phyloP scores from a whole-genome alignment of 2,888 invertebrate species.

The Apeira syringaria region DNA sequence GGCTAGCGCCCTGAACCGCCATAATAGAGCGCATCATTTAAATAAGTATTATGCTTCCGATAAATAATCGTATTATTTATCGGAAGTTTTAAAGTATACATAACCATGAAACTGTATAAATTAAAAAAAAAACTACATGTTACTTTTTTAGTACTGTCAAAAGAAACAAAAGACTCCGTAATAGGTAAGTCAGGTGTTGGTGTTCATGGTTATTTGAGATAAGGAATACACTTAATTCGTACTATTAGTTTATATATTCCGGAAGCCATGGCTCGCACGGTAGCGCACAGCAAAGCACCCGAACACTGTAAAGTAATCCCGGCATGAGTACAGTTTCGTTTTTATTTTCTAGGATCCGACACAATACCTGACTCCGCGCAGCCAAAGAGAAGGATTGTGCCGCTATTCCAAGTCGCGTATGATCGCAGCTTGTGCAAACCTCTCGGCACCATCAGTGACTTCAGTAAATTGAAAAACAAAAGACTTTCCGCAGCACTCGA shows the following conservation, averaged over 20 bases:
- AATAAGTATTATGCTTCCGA: too few relatives aligned
- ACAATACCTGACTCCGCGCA: slow-evolving; percentile 43
- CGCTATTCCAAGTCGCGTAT: slow-evolving; percentile 75
- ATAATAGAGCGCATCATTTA: slow-evolving; percentile 66
- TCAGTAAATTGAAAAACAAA: slow-evolving; percentile 50
- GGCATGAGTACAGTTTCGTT: slow-evolving; percentile 36
- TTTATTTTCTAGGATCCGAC: slow-evolving; percentile 74
- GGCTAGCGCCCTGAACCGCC: slow-evolving; percentile 69
- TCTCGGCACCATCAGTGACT: slow-evolving; percentile 66
- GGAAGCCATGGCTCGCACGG: slow-evolving; percentile 7
- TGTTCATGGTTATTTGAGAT: slow-evolving; percentile 11
- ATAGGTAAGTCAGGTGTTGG: slow-evolving; percentile 15
- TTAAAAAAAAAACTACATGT: too few relatives aligned
- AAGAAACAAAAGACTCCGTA: too few relatives aligned
- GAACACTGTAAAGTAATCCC: slow-evolving; percentile 7
- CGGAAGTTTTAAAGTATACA: too few relatives aligned
- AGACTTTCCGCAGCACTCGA: slow-evolving; percentile 9
- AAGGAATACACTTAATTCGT: not conserved
- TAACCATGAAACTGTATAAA: too few relatives aligned
- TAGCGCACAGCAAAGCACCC: slow-evolving; percentile 14
- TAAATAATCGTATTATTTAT: too few relatives aligned
- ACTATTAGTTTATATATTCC: not conserved
- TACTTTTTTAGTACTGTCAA: too few relatives aligned
- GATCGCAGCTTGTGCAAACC: slow-evolving; percentile 74
- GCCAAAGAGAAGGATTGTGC: slow-evolving; percentile 55